Base-by-base conservation (phyloP, 2,888 invertebrate genomes). In the Dioctria rufipes region DNA sequence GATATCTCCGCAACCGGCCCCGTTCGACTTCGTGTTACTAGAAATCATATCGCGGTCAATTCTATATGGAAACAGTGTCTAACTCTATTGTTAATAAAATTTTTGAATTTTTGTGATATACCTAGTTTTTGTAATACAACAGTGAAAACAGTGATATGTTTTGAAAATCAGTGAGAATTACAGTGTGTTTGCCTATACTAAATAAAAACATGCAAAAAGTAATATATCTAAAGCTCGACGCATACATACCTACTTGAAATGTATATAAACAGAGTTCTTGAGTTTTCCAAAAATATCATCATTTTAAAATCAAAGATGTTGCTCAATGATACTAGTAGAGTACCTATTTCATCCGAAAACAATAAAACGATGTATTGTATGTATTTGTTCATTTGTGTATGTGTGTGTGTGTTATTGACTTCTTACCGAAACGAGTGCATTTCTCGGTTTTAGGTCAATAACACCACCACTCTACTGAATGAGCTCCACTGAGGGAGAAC, bases 361-460 rank as follows among this genome's bases (percentile, higher is more conserved):
- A 60, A 60, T 13, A 46, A 43, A n/a, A 13, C 49, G 49, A 46
- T 40, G 13, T 42, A 6, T 3, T 40, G 66, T 49, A 25, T 37
- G 37, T 46, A 42, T n/a, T n/a, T 25, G 25, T 25, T 1, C 25
- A 25, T 25, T 25, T 25, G 25, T 25, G 25, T 25, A 25, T 25
- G 25, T 25, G 25, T 25, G 25, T 25, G 25, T 25, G 46, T 67
- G 46, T 67, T 67, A 25, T 67, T 67, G 66, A 46, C 5, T 66
- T 43, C 46, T 46, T 67, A 46, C 46, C 25, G 25, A 25, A 67
- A 42, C 51, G 71, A 71, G 71, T 71, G 54, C 71, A 54, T 71
- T 39, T 71, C 37, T 71, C 40, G 25, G 65, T 60, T 75, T 43
- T 75, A 60, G 75, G 75, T 75, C 75, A 75, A 75, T 75, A 75